Evolutionary conservation across 2,888 invertebrate species (phyloP), one percentile per base, ranked within the genome.

Genomic region (Falcaria lacertinaria): DNA sequence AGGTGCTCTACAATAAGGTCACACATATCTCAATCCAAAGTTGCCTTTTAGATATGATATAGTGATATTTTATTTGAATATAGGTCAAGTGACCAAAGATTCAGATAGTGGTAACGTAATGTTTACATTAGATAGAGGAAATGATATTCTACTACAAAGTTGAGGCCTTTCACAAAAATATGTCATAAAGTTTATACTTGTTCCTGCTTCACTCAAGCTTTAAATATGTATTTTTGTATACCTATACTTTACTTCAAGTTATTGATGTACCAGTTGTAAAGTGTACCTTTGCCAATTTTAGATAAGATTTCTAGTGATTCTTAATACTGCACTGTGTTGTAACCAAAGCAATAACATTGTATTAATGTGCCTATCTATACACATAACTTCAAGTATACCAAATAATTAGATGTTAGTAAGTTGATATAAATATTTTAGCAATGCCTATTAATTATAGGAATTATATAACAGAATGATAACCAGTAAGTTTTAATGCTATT

Each of bases 31-130:
- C 69, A 71, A 83, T 75, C 78, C 80, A 81, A 85, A 79, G 88
- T 87, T 89, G 90, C 89, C 89, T 90, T 89, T 79, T 85, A 86
- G 82, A 85, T 84, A 85, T 80, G 80, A 82, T 85, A 80, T 74
- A 81, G 80, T 84, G 76, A 83, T 82, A 79, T 81, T 75, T 75
- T 70, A 70, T 69, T 64, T 75, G 74, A 66, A 81, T 78, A 74
- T 85, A 74, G 78, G 80, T 80, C 79, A 76, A 74, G 77, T 71
- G 69, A 72, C 80, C 81, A 78, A 83, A 84, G 79, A 78, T 74
- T 79, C 71, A 62, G 65, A 79, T 82, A 80, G 74, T 73, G 67
- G 64, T 69, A 67, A 66, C 75, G 60, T 76, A 79, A 67, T 80
- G 68, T 85, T 83, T 83, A 77, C 76, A 74, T 73, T 74, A 82